Evolutionary conservation across 2,888 invertebrate species (phyloP).

Genomic region (Acleris cristana): DNA sequence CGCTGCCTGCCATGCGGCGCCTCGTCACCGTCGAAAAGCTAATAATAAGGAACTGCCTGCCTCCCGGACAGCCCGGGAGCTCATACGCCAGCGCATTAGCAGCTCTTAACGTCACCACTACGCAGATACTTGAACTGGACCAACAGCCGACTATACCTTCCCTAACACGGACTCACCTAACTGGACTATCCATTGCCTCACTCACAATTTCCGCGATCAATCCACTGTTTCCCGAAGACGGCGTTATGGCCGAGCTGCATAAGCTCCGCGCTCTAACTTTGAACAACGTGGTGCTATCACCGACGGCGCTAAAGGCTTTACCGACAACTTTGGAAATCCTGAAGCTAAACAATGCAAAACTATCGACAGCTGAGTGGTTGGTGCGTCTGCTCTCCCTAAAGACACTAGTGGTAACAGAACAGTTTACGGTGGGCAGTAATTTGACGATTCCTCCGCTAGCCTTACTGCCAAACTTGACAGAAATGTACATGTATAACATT

Average conservation of each 20-base stretch:
- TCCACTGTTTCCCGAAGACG: not conserved
- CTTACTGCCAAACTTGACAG: not conserved
- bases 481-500: not conserved
- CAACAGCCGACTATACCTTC: not conserved
- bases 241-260: conserved; percentile 4
- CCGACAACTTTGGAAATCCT: conserved; percentile 3
- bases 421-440: not conserved
- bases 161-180: not conserved
- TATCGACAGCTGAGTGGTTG: conserved; percentile 35
- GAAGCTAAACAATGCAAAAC: conserved; percentile 1
- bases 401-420: conserved; percentile 1
- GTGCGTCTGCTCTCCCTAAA: conserved; percentile 4
- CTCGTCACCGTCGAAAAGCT: not conserved
- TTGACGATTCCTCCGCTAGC: conserved; percentile 10
- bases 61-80: not conserved
- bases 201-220: not conserved
- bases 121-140: not conserved
- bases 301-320: not conserved
- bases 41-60: conserved; percentile 12
- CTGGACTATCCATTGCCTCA: not conserved
- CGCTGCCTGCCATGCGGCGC: conserved; percentile 13
- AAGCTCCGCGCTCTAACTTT: not conserved
- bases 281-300: not conserved
- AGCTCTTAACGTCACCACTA: conserved; percentile 14
- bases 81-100: conserved; percentile 10